A percentile compares a stretch with the other conserved stretches of the same genome.
These are phyloP conservation scores for Conger conger DNA, from an alignment of 2,113 vertebrate species.

Conservation along the genomic window DNA sequence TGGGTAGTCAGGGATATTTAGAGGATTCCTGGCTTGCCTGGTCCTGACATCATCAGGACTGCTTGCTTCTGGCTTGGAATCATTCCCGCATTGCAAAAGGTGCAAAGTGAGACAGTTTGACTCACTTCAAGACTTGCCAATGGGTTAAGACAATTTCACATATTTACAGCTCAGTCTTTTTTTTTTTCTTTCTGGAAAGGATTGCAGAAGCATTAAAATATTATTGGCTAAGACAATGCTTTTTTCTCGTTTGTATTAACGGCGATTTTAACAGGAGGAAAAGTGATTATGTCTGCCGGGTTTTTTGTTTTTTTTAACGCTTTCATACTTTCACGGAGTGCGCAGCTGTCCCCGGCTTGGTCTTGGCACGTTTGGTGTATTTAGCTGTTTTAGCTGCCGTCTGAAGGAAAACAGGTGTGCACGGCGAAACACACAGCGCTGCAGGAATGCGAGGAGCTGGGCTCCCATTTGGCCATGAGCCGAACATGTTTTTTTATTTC, in stretches of 20 bases:
- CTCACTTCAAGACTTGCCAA: no score
- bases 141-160: not conserved
- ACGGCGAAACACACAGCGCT: not conserved
- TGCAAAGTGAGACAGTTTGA: no score
- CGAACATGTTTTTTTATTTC: not conserved
- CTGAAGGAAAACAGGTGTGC: not conserved
- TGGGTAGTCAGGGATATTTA: not conserved
- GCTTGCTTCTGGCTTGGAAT: not conserved
- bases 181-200: not conserved
- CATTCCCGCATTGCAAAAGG: no score
- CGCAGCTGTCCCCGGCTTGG: not conserved
- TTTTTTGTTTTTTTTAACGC: not conserved
- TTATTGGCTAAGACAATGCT: not conserved
- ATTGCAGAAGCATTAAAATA: not conserved
- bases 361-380: slow-evolving; percentile 1
- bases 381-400: not conserved
- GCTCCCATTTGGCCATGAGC: not conserved
- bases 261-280: no score
- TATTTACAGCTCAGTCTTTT: not conserved
- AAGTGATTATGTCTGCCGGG: no score
- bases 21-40: not conserved
- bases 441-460: not conserved
- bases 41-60: not conserved
- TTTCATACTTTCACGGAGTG: not conserved
- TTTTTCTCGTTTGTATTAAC: not conserved